Percentiles rank a stretch among this genome's conserved stretches.
These are phyloP conservation scores for Anodontia alba DNA, from an alignment of 2,888 invertebrate species.

Conservation along the genomic window DNA sequence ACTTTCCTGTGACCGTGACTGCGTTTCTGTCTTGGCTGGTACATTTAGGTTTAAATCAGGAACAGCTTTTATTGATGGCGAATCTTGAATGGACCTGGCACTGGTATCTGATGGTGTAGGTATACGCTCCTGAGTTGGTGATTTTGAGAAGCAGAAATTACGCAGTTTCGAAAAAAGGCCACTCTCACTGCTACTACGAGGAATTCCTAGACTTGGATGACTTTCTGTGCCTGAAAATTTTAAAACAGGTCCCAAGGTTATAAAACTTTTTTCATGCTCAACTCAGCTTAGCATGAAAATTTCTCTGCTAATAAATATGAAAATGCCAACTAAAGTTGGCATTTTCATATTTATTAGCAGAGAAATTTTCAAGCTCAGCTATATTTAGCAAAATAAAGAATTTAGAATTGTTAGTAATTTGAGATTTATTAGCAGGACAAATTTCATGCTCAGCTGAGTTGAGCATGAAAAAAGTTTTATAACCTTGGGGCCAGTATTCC, in stretches of 20 bases:
- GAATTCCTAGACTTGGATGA: conserved; percentile 25
- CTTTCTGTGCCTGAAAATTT: conserved; percentile 16
- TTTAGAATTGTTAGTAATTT: too few relatives aligned
- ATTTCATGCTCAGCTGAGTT: too few relatives aligned
- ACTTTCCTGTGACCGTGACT: background rate
- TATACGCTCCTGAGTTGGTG: conserved; percentile 23
- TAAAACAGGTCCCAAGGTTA: background rate
- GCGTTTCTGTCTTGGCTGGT: background rate
- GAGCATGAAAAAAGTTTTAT: too few relatives aligned
- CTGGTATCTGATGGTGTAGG: background rate
- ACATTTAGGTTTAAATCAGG: background rate
- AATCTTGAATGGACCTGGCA: background rate
- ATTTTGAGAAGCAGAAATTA: conserved; percentile 38
- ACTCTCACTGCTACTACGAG: conserved; percentile 68
- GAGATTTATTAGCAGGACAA: too few relatives aligned
- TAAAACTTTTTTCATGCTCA: too few relatives aligned
- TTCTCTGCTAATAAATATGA: too few relatives aligned
- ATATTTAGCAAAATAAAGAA: too few relatives aligned
- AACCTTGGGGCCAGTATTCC: too few relatives aligned
- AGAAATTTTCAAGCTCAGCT: too few relatives aligned
- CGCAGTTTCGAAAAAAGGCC: conserved; percentile 48
- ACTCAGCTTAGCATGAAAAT: too few relatives aligned
- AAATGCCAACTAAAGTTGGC: too few relatives aligned
- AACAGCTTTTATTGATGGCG: background rate
- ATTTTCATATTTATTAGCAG: too few relatives aligned